Conservation (phyloP, 2,797 vertebrate genomes). For the Lerista edwardsae region DNA sequence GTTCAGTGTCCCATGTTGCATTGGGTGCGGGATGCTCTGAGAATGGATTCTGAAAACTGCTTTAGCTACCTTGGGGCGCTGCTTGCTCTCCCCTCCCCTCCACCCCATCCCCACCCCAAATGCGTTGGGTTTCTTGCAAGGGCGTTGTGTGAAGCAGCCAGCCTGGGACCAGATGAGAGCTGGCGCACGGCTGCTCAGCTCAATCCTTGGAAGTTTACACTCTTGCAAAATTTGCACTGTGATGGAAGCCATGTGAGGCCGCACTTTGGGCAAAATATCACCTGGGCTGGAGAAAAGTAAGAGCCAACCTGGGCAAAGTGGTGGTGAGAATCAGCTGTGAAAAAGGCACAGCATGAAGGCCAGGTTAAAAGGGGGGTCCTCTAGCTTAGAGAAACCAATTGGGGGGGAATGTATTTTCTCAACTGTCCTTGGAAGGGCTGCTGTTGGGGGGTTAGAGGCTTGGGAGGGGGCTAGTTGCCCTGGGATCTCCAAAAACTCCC, state of each 20-base stretch:
- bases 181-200: neutral
- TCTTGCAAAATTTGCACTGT: neutral
- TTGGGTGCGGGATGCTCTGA: neutral
- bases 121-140: neutral
- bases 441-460: slow-evolving; percentile 6
- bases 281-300: neutral
- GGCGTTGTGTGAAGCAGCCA: neutral
- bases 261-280: neutral
- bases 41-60: neutral
- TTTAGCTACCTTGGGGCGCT: too few relatives aligned
- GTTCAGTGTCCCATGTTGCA: neutral
- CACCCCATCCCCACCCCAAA: too few relatives aligned
- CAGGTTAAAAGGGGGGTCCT: too few relatives aligned
- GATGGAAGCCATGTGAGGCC: neutral
- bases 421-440: slow-evolving; percentile 1
- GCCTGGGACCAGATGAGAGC: neutral
- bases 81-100: neutral
- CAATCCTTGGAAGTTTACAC: neutral
- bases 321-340: neutral
- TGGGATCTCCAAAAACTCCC: neutral
- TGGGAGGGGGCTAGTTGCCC: neutral
- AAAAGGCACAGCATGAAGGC: neutral
- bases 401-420: too few relatives aligned
- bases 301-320: neutral
- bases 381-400: neutral